Base-by-base conservation (phyloP, 2,113 vertebrate genomes). In the Apistogramma diplotaenia region DNA sequence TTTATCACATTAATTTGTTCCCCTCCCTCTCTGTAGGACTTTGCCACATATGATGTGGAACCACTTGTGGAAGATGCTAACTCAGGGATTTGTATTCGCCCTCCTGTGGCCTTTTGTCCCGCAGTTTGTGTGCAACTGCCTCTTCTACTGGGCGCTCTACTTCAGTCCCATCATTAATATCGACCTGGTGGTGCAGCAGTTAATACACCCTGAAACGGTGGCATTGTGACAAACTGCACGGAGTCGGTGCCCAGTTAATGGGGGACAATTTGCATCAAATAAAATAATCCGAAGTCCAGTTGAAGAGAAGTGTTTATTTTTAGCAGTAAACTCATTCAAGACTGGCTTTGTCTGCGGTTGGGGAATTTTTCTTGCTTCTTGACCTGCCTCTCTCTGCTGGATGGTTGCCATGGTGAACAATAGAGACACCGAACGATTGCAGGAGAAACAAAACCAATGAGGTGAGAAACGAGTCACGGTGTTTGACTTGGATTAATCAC, bases 91-190 rank as follows among this genome's bases (percentile, higher is more conserved):
- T 60, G 95, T 96, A 76, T 96, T 98, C 46, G 95, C 95, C 27
- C 93, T 99, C 83, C 94, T 98, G 90, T 99, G 98, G 97, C 97
- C 96, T 74, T 93, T 99, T 25, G 93, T 97, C 80, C 98, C 98
- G 40, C 97, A 98, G 83, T 98, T 99, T 92, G 92, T 98, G 74
- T 98, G 97, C 95, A 97, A 98, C 89, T 97, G 96, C 89, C 92
- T 98, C 75, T 98, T 99, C 95, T 99, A 99, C 92, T 98, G 96
- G 97, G 97, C 96, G 46, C 94, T 99, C 75, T 99, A 98, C 92
- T 97, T 98, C 90, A 98, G 96, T 82, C 97, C 97, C 57, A 96
- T 99, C 76, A 96, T 97, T 85, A 99, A 98, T 78, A 97, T 98
- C 35, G 96, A 98, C 89, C 93, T 96, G n/a, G 95, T 99, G 56